Percentiles rank a stretch among this genome's conserved stretches.
Evolutionary conservation across 2,113 vertebrate genomes (phyloP).

Genomic region (Eudorcas thomsonii): DNA sequence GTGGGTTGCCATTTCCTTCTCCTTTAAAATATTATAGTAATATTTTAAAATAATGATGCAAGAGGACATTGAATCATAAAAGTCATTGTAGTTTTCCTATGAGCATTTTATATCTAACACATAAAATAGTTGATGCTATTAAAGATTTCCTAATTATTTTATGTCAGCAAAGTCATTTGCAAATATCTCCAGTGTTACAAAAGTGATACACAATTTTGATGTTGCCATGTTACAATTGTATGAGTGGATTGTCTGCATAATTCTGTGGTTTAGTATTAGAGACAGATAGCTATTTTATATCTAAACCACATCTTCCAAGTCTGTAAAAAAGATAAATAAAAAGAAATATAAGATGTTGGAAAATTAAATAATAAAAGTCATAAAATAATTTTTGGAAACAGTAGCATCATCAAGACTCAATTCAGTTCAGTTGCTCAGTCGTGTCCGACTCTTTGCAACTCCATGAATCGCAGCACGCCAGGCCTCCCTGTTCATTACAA

Average conservation of each 20-base stretch:
- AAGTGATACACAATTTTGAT: neutral
- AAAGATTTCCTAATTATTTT: neutral
- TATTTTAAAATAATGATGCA: neutral
- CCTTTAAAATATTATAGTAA: neutral
- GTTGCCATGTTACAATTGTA: neutral
- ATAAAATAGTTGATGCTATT: neutral
- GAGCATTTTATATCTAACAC: neutral
- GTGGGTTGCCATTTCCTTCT: neutral
- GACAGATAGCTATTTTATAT: neutral
- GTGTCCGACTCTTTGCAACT: no score
- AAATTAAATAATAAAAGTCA: neutral
- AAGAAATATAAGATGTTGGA: neutral
- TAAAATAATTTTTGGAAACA: neutral
- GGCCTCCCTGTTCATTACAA: no score
- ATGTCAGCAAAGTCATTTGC: neutral
- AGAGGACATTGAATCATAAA: neutral
- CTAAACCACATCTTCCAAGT: neutral
- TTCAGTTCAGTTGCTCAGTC: no score
- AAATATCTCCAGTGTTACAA: neutral
- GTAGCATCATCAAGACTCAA: neutral
- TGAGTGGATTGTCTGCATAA: fast-evolving
- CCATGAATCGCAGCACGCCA: no score
- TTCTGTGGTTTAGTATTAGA: neutral
- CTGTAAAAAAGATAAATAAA: neutral
- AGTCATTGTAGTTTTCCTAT: neutral